Evolutionary conservation across 1,140 invertebrate genomes (phyloP), one percentile per base, ranked within the genome.

Genomic region (Heliconius nattereri): DNA sequence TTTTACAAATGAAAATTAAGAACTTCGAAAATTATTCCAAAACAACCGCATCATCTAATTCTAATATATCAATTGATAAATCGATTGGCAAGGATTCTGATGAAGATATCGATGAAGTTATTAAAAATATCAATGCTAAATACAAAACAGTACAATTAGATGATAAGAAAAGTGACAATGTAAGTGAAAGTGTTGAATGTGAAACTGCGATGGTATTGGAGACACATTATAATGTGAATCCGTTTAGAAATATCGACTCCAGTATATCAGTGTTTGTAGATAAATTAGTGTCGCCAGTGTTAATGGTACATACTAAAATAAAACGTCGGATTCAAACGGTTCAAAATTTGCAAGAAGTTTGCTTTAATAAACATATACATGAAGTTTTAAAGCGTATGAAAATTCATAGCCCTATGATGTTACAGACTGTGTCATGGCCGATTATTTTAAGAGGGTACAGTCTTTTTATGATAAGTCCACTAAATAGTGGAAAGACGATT

Each of bases 401-500:
- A 0, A 32, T 94, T 11, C 79, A 85, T 23, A 76, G 75, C 5
- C 89, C 91, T 0, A 93, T 90, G 87, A 90, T 86, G 76, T 73
- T 95, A 26, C 95, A 95, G 79, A 89, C 88, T 1, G 91, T 95
- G 16, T 90, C 92, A 1, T 95, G 95, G 95, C 83, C 86, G 40
- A 89, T 91, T 8, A 91, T 95, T 76, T 84, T 95, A 52, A 85
- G 94, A 8, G 92, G 94, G 0, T 89, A 94, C 52, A 95, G 95
- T 78, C 80, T 93, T 2, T 92, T 95, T 71, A 85, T 95, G 80
- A 85, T 95, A 1, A 88, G 92, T 78, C 89, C 92, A 6, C 77
- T 85, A 20, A 82, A 85, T 23, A 92, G 95, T 78, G 95, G 95
- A 2, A 95, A 95, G 85, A 95, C 95, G 16, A 85, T 95, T 78